These are phyloP conservation scores for Hemicordylus capensis DNA, from an alignment of 2,113 vertebrate species.

Conservation along the genomic window DNA sequence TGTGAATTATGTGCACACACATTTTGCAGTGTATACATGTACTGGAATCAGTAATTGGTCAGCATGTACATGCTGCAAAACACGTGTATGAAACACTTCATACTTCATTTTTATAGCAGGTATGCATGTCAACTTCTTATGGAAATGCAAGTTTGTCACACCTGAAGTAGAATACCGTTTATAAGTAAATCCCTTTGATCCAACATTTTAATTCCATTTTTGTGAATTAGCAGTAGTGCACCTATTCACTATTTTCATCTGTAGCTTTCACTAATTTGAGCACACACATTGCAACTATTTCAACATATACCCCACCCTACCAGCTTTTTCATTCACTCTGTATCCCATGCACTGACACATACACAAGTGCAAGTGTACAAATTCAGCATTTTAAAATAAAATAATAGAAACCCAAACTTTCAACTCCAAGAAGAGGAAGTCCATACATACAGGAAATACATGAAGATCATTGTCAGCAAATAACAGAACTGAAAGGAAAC, in stretches of 20 bases:
- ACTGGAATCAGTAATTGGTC: background rate
- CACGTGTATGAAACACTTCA: too few relatives aligned
- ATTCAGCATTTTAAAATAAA: background rate
- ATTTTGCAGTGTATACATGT: background rate
- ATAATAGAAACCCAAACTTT: background rate
- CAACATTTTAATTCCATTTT: background rate
- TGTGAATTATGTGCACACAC: background rate
- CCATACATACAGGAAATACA: background rate
- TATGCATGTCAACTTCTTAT: background rate
- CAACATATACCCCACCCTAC: background rate
- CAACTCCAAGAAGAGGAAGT: background rate
- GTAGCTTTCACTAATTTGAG: background rate
- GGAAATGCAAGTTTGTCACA: background rate
- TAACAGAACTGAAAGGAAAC: background rate
- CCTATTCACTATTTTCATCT: background rate
- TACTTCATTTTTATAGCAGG: background rate
- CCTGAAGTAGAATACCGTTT: background rate
- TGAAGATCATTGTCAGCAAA: background rate
- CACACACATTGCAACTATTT: background rate
- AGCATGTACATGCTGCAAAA: background rate
- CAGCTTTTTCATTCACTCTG: background rate
- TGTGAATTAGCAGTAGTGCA: too few relatives aligned
- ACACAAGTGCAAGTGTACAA: background rate
- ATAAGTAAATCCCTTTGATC: background rate
- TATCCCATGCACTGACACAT: background rate